Evolutionary conservation across 2,797 vertebrate genomes (phyloP).

Genomic region (Phoebastria nigripes): DNA sequence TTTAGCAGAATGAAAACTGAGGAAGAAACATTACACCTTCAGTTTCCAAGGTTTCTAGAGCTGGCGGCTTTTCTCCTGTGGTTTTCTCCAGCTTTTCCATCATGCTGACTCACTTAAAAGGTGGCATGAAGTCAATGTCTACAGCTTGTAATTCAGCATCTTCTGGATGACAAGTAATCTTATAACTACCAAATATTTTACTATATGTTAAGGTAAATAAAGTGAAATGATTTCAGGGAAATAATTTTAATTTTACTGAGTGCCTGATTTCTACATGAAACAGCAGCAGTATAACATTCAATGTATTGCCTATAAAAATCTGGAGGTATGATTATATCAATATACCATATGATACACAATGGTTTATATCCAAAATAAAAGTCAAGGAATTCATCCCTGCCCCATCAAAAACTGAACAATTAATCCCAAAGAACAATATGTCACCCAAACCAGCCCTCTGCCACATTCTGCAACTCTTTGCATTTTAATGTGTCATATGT

Average conservation of each 20-base stretch:
- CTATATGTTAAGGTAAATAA: constrained; percentile 69
- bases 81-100: constrained; percentile 79
- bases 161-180: constrained; percentile 78
- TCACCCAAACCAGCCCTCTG: background rate
- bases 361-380: background rate
- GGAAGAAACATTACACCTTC: background rate
- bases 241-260: background rate
- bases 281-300: background rate
- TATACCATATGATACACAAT: background rate
- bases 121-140: constrained; percentile 80
- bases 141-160: constrained; percentile 75
- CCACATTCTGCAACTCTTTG: background rate
- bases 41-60: constrained; percentile 61
- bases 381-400: background rate
- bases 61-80: constrained; percentile 77
- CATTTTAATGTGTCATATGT: background rate
- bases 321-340: background rate
- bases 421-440: background rate
- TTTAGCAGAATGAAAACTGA: background rate
- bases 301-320: background rate
- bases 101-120: constrained; percentile 80
- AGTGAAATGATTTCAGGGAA: background rate
- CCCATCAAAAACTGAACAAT: background rate
- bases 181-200: constrained; percentile 80
- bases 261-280: background rate